Evolutionary conservation across 2,113 vertebrate species (phyloP).

Genomic region (Canis aureus): DNA sequence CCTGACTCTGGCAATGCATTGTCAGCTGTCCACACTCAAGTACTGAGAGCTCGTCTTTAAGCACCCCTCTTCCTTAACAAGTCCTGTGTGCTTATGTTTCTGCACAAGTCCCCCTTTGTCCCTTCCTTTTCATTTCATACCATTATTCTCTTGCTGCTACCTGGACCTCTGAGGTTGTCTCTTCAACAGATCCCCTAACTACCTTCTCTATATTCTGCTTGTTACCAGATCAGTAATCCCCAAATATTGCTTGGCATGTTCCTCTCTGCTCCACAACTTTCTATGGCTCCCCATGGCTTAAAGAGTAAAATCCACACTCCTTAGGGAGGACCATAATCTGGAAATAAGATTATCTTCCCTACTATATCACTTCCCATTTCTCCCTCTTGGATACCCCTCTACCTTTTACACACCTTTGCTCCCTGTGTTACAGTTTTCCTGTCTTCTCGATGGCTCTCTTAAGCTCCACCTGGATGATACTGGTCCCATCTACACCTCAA

Average conservation of each 20-base stretch:
- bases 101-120: background rate
- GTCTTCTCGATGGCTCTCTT: background rate
- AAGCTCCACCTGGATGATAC: background rate
- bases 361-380: background rate
- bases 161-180: background rate
- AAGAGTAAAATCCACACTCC: background rate
- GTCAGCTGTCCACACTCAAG: background rate
- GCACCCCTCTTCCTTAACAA: background rate
- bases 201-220: background rate
- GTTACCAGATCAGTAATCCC: background rate
- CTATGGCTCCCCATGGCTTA: background rate
- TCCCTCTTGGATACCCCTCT: background rate
- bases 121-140: background rate
- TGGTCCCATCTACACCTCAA: background rate
- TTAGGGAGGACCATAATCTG: background rate
- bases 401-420: background rate
- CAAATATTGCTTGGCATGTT: background rate
- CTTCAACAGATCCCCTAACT: background rate
- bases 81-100: background rate
- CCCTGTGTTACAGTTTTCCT: background rate
- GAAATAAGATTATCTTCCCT: background rate
- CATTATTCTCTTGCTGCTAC: background rate
- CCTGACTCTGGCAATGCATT: fast-evolving
- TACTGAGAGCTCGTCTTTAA: background rate
- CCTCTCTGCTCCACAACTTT: background rate